Evolutionary conservation across 2,113 vertebrate species (phyloP), one percentile per base, ranked within the genome.

Genomic region (Erpornis zantholeuca): DNA sequence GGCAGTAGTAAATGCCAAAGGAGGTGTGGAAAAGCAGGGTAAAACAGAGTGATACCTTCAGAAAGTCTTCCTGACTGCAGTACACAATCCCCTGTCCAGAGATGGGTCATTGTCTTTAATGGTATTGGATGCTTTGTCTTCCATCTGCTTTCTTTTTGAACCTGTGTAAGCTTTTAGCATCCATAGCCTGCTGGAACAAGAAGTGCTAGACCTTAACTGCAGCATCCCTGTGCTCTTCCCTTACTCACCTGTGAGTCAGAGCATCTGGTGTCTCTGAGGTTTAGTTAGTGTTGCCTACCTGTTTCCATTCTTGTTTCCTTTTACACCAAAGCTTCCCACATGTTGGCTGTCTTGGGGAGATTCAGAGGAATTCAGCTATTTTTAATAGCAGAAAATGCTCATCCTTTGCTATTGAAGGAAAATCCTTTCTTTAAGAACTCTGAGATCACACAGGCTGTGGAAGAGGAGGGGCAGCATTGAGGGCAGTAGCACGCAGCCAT

Each of bases 31-130:
- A 80, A 90, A 82, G 36, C 49, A 64, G 38, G 33, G 36, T 54
- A 47, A 52, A 69, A 44, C 7, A 53, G 36, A 31, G 21, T 7
- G 11, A 4, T 59, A 19, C 0, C 0, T 44, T 35, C 40, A 72
- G 10, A 42, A 87, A 31, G n/a, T 69, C 22, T 88, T 57, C 52
- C n/a, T 33, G 27, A 57, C 21, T 52, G 15, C 45, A 25, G 29
- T 2, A 38, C 29, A 42, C 22, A 36, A 0, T 70, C 15, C 35
- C 36, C 9, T 20, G 28, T 29, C 45, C 45, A 33, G 70, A 45
- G 52, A 12, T 49, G 54, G n/a, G 47, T 61, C n/a, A 3, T 56
- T 68, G 35, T 47, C 33, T 91, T 78, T 75, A 19, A 57, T 45
- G 23, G 4, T 47, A 15, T 63, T 64, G 42, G 21, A 28, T 47